These are phyloP conservation scores for Odontomachus brunneus DNA, from an alignment of 1,140 invertebrate genomes.

Conservation along the genomic window DNA sequence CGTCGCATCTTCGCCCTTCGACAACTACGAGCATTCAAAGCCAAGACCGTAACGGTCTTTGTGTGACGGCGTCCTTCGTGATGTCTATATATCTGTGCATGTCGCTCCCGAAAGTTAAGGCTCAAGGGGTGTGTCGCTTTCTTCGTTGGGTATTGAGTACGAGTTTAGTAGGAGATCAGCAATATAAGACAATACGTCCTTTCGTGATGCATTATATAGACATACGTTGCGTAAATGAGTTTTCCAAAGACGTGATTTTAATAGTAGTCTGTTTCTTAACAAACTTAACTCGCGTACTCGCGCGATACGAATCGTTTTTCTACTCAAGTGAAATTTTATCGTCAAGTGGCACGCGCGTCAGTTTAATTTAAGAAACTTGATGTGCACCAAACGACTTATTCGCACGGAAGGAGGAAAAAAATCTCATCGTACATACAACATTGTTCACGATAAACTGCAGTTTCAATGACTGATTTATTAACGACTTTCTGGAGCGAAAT, in stretches of 20 bases:
- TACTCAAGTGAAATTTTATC: constrained; percentile 13
- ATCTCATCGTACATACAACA: background rate
- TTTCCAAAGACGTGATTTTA: constrained; percentile 33
- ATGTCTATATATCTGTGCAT: constrained; percentile 57
- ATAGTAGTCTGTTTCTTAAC: background rate
- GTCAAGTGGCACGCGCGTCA: background rate
- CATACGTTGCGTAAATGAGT: constrained; percentile 4
- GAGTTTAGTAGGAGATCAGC: constrained; percentile 60
- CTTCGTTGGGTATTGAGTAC: constrained; percentile 55
- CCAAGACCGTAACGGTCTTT: constrained; percentile 58
- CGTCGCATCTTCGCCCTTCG: constrained; percentile 59
- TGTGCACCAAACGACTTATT: background rate
- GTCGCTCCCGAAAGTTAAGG: constrained; percentile 66
- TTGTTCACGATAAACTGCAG: background rate
- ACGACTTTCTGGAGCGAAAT: constrained; percentile 68
- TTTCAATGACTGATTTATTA: constrained; percentile 22
- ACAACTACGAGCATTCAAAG: constrained; percentile 59
- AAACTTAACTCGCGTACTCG: background rate
- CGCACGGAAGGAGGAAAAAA: background rate
- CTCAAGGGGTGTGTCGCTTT: background rate
- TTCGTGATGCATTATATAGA: constrained; percentile 10
- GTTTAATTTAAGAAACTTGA: constrained; percentile 8
- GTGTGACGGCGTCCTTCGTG: constrained; percentile 56
- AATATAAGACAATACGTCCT: constrained; percentile 68
- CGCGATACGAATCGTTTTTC: constrained; percentile 12